Evolutionary conservation across 2,113 vertebrate species (phyloP), one percentile per base, ranked within the genome.

Genomic region (Nanorana parkeri): DNA sequence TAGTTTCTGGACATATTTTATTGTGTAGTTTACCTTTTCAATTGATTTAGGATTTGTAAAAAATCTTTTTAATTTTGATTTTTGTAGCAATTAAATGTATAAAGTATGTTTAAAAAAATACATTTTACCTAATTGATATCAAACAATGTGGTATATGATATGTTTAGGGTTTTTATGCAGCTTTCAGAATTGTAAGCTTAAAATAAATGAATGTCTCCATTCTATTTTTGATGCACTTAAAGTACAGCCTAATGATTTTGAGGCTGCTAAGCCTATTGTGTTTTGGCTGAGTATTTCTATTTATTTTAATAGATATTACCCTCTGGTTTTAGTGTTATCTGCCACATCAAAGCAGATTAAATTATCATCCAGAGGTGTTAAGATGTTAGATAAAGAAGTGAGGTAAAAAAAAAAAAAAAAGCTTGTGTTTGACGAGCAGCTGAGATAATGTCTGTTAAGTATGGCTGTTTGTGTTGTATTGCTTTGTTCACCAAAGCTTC

Each of bases 401-500:
- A 63, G 23, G n/a, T n/a, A n/a, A n/a, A n/a, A n/a, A n/a, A n/a
- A n/a, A n/a, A n/a, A 65, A 56, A 74, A 74, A 51, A 19, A 75
- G 77, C 84, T 84, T 68, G 77, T 85, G 67, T 79, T 77, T 77
- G 58, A 88, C 86, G 87, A 54, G 29, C 32, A 87, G 5, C 86
- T 85, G 81, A 86, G 69, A 88, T 88, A 82, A 78, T 87, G 80
- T 75, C 80, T 72, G 17, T 77, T 87, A 19, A 84, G 83, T 90
- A 88, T 85, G 80, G 28, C 73, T 89, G 0, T 78, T 78, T 87
- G 81, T 86, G 84, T 84, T 89, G 86, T 87, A 86, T 85, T 87
- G 71, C 85, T 83, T 77, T 81, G 72, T 85, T 87, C 88, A 80
- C 87, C 87, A 72, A 71, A 75, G 78, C 84, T 80, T 86, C 76